Evolutionary conservation across 1,140 invertebrate genomes (phyloP).

Genomic region (Cotesia chilonis): DNA sequence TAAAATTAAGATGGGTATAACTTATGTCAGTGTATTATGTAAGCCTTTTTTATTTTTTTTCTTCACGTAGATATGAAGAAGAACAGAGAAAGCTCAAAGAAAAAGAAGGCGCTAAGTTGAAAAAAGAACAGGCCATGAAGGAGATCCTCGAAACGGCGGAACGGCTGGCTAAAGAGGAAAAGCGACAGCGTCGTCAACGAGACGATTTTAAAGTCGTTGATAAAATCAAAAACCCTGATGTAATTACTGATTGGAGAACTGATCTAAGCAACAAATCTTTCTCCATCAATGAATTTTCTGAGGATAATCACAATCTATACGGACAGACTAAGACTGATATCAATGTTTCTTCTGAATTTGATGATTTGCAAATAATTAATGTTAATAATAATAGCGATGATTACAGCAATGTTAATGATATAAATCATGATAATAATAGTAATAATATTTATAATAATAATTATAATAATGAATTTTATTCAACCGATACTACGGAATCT

Average conservation of each 20-base stretch:
- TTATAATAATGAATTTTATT: not conserved
- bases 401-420: not conserved
- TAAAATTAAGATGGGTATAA: conserved; percentile 13
- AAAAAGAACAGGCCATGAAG: conserved; percentile 52
- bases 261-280: not conserved
- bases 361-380: not conserved
- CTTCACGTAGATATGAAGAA: conserved; percentile 56
- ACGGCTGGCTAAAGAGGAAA: conserved; percentile 69
- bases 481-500: conserved; percentile 8
- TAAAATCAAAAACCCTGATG: not conserved
- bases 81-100: conserved; percentile 58
- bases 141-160: conserved; percentile 69
- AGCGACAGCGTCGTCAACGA: conserved; percentile 68
- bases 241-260: not conserved
- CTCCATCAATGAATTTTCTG: not conserved
- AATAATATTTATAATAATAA: conserved; percentile 37
- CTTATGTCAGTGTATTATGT: not conserved
- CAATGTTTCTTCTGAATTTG: not conserved
- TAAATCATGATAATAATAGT: too few species aligned
- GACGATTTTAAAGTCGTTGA: conserved; percentile 54
- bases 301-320: conserved; percentile 1
- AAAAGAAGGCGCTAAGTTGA: conserved; percentile 57
- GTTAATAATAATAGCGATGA: not conserved
- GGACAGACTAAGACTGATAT: conserved; percentile 12
- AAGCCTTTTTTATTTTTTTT: not conserved